Evolutionary conservation across 2,888 invertebrate genomes (phyloP).

Genomic region (Plebejus melissa): DNA sequence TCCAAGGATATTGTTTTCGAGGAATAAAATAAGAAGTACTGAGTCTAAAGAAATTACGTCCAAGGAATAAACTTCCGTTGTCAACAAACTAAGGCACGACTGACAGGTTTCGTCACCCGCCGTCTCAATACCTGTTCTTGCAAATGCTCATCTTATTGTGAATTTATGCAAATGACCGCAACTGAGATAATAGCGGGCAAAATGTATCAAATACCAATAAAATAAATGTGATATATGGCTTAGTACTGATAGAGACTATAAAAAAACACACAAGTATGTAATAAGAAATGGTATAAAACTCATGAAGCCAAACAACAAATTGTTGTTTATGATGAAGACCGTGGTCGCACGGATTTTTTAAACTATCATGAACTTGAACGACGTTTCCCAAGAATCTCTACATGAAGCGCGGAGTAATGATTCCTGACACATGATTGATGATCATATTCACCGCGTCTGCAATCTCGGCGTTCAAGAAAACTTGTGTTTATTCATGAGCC

Average conservation of each 20-base stretch:
- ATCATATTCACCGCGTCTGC: not conserved
- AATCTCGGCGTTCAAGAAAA: slow-evolving; percentile 24
- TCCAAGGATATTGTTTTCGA: not conserved
- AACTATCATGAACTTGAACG: slow-evolving; percentile 16
- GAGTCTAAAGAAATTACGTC: not conserved
- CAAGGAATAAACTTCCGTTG: not conserved
- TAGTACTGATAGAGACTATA: too few relatives aligned
- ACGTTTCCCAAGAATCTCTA: slow-evolving; percentile 17
- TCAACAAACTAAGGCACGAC: not conserved
- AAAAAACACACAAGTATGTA: too few relatives aligned
- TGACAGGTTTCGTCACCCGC: not conserved
- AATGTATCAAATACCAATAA: not conserved
- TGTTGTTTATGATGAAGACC: not conserved
- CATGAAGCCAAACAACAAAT: too few relatives aligned
- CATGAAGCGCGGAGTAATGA: slow-evolving; percentile 23
- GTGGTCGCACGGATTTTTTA: not conserved
- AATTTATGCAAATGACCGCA: not conserved
- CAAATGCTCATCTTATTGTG: not conserved
- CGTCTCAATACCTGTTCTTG: not conserved
- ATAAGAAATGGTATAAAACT: too few relatives aligned
- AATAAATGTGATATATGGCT: not conserved
- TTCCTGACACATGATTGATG: slow-evolving; percentile 24
- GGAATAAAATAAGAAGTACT: not conserved
- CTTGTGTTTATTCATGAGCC: slow-evolving; percentile 29
- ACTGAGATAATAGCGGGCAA: not conserved